Evolutionary conservation across 2,888 invertebrate species (phyloP).

Genomic region (Hirtodrosophila alboralis): DNA sequence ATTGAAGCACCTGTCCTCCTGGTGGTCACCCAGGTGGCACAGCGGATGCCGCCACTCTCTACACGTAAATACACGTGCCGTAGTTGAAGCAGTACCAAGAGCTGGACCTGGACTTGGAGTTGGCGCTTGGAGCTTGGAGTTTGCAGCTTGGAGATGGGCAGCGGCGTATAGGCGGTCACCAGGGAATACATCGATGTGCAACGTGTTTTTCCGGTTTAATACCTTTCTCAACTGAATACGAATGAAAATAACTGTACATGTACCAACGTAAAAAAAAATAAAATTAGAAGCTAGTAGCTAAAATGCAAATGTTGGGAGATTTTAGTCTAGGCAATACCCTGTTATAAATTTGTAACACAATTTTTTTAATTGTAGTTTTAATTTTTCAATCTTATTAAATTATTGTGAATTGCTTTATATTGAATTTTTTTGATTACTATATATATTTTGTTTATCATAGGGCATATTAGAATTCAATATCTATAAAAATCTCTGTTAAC

Average conservation of each 20-base stretch:
- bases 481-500: no score
- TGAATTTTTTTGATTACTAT: no score
- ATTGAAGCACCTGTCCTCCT: background rate
- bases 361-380: no score
- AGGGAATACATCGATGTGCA: constrained; percentile 74
- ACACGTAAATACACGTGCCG: constrained; percentile 67
- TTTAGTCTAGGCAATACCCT: no score
- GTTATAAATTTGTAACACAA: no score
- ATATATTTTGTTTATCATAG: no score
- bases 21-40: constrained; percentile 18
- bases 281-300: background rate
- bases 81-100: constrained; percentile 13
- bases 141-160: constrained; percentile 1
- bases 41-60: constrained; percentile 22
- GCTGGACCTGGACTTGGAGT: no score
- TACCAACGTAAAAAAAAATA: constrained; percentile 25
- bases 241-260: constrained; percentile 74
- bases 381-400: no score
- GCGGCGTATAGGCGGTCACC: constrained; percentile 10
- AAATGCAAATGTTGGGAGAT: no score
- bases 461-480: no score
- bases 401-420: no score
- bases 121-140: no score
- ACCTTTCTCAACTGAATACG: constrained; percentile 74
- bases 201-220: constrained; percentile 80